Percentiles rank a stretch among this genome's conserved stretches.
phyloP scores from a whole-genome alignment of 2,888 invertebrate genomes.

The Chymomyza caudatula region DNA sequence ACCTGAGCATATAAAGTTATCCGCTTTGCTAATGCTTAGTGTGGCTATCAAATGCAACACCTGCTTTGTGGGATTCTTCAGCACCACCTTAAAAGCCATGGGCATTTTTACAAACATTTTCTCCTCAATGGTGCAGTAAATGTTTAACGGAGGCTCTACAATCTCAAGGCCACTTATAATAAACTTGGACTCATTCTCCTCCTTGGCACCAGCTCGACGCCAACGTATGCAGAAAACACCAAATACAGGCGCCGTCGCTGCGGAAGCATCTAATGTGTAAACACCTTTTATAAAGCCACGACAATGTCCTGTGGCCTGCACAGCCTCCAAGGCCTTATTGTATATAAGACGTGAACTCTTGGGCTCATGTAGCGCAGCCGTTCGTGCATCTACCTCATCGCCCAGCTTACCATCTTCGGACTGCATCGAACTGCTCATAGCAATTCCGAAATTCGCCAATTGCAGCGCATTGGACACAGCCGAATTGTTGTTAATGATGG shows the following conservation, averaged over 20 bases:
- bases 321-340: constrained; percentile 75
- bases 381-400: constrained; percentile 28
- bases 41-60: constrained; percentile 76
- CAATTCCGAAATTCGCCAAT: constrained; percentile 55
- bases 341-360: constrained; percentile 66
- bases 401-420: constrained; percentile 73
- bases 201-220: constrained; percentile 71
- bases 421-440: constrained; percentile 64
- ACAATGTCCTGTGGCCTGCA: constrained; percentile 76
- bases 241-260: constrained; percentile 48
- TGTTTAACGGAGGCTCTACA: constrained; percentile 76
- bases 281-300: constrained; percentile 76
- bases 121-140: constrained; percentile 77
- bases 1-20: constrained; percentile 97
- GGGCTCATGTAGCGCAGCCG: constrained; percentile 20
- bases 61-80: constrained; percentile 76
- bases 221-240: constrained; percentile 78
- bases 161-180: constrained; percentile 75
- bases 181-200: constrained; percentile 78
- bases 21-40: constrained; percentile 78
- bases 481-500: constrained; percentile 74
- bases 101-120: constrained; percentile 78
- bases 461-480: constrained; percentile 48
- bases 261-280: constrained; percentile 42
- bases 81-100: constrained; percentile 76